Base-by-base conservation (phyloP, 2,113 vertebrate species). In the Pagrus major region DNA sequence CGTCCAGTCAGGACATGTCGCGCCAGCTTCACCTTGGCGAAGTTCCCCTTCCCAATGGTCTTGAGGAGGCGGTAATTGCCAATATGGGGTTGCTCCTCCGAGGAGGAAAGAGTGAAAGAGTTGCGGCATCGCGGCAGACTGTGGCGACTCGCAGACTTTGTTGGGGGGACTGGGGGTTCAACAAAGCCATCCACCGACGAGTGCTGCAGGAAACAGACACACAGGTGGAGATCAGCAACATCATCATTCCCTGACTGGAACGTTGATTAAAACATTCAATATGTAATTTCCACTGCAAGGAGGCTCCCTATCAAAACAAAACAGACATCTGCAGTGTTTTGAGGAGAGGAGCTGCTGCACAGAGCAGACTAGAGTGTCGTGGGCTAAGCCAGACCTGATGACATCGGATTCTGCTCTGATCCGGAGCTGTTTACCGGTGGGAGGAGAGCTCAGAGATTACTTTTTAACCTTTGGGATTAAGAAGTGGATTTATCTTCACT, bases 1-100 rank as follows among this genome's bases (percentile, higher is more conserved):
- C 97, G 95, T 74, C 97, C 97, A 12, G 97, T 99, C 46, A 98
- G 95, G 65, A 98, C 95, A 61, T 99, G 97, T 67, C 97, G 95
- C 25, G 97, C 97, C 91, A 99, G 91, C 80, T 98, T 99, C 82
- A 99, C 97, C 93, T 99, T 99, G 91, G 97, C 97, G 74, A 99
- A 99, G 90, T 98, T 99, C 74, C 97, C 97, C 91, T 98, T 99
- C 80, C 97, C 97, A 86, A 99, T 98, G 80, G 97, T 99, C 92
- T 98, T 99, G 65, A 98, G 96, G 83, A 99, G 95, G 80, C 97
- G 96, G 49, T 99, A 99, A 89, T 97, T 99, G 81, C 97, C 97
- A 73, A 98, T 95, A 80, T 98, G 97, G 71, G 97, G 97, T 70
- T 97, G 97, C 76, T 98, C 96, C 46, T 97, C 95, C 2, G 96